Base-by-base conservation (phyloP, 30 jellyfish, hydroid and myxozoan species). In the Hydractinia echinata region DNA sequence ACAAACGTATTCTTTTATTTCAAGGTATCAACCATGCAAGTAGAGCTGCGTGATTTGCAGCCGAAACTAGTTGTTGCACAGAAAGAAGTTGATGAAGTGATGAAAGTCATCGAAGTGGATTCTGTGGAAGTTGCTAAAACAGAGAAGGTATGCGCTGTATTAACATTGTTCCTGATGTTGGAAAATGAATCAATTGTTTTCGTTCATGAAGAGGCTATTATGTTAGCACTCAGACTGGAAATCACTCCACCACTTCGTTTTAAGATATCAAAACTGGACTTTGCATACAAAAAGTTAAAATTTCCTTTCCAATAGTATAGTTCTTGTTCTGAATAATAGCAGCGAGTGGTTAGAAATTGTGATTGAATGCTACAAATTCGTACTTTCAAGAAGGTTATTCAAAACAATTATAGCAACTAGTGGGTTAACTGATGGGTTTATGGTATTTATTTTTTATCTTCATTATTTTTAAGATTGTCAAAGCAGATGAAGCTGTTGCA, bases 81-180 rank as follows among this genome's bases (percentile, higher is more conserved):
- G 18, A 79, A 89, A 81, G 99, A 94, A 66, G 99, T 94, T 49
- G 99, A 82, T 55, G 95, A 94, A 69, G 89, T 94, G 61, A 94
- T 94, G 99, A 87, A 73, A 73, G 96, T 84, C 64, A 94, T 94
- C 53, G 99, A 89, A 64, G 85, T 85, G 51, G 99, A 94, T 56
- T 94, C 99, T n/a, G 92, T 94, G 48, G 99, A 94, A 83, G 99
- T 94, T 50, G 99, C 99, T 15, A 89, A 94, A 83, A 94, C 99
- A 8, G 99, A 94, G 83, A 94, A 84, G 96, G 99, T 94, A 8
- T 30, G 44, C 44, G 2, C 44, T 30, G 1, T 30, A 30, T 30
- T 30, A 30, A 0, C 44, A 30, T 30, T 30, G 44, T 30, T 30
- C 44, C 44, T 30, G 44, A 30, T 30, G 1, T 30, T 30, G 44